Percentiles rank a stretch among this genome's conserved stretches.
phyloP scores from a whole-genome alignment of 2,888 invertebrate genomes.

The Himalopsyche tibetana region DNA sequence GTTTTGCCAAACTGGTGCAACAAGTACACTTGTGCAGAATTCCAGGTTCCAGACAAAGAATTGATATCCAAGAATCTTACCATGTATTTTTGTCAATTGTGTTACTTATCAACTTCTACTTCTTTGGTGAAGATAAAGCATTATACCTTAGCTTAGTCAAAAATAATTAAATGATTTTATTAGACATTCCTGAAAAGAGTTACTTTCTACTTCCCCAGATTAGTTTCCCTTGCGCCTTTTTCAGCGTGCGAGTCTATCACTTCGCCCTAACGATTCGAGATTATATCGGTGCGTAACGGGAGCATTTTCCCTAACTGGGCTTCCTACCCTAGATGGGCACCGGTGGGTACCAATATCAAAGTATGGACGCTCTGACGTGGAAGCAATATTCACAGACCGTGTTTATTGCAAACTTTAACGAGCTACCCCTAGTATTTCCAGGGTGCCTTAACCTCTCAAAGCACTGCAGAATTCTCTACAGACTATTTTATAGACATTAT shows the following conservation, averaged over 20 bases:
- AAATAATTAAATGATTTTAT: too few relatives aligned
- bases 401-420: slow-evolving; percentile 52
- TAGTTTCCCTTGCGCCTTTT: not conserved
- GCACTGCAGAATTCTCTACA: not conserved
- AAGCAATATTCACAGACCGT: slow-evolving; percentile 46
- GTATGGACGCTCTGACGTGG: slow-evolving; percentile 30
- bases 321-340: slow-evolving; percentile 1
- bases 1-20: too few relatives aligned
- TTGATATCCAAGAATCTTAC: too few relatives aligned
- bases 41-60: too few relatives aligned
- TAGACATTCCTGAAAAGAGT: too few relatives aligned
- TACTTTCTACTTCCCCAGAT: too few relatives aligned
- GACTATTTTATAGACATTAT: too few relatives aligned
- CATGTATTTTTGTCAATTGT: too few relatives aligned
- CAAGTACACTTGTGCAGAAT: too few relatives aligned
- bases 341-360: slow-evolving; percentile 22
- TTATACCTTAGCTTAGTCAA: too few relatives aligned
- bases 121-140: too few relatives aligned
- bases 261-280: slow-evolving; percentile 12
- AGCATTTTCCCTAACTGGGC: not conserved
- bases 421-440: slow-evolving; percentile 47
- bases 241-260: not conserved
- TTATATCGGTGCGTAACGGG: slow-evolving; percentile 1
- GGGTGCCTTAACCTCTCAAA: not conserved
- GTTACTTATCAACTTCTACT: too few relatives aligned